Conservation (phyloP, 2,113 vertebrate genomes). For the Verasper variegatus region DNA sequence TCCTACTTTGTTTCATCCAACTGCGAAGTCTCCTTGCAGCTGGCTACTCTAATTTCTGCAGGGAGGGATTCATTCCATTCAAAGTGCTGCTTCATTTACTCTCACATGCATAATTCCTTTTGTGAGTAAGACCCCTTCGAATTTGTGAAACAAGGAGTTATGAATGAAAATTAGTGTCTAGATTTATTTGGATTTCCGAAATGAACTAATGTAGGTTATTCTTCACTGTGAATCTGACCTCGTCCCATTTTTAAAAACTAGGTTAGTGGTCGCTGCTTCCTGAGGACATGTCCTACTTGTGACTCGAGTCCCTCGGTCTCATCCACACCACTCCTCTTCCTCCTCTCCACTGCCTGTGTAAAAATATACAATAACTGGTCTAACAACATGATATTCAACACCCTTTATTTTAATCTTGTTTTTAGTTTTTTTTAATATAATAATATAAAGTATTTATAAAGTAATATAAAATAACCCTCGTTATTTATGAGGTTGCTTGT, state of each 20-base stretch:
- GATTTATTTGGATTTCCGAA: not conserved
- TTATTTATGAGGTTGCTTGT: too few species aligned
- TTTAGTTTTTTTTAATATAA: too few species aligned
- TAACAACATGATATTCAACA: not conserved
- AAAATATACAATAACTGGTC: conserved; percentile 3
- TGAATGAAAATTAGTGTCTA: not conserved
- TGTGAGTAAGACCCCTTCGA: too few species aligned
- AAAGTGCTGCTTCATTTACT: not conserved
- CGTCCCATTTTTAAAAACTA: conserved; percentile 1
- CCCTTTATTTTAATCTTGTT: too few species aligned
- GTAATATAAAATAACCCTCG: too few species aligned
- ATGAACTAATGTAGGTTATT: not conserved
- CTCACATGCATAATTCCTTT: not conserved
- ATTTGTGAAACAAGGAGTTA: not conserved
- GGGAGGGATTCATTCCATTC: not conserved
- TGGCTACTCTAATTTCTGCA: not conserved
- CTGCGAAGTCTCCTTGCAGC: not conserved
- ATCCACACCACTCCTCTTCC: conserved; percentile 14
- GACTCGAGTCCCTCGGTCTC: not conserved
- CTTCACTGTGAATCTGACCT: not conserved
- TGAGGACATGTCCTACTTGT: conserved; percentile 19
- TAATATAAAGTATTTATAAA: too few species aligned
- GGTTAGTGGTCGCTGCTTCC: conserved; percentile 1
- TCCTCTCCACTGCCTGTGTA: not conserved
- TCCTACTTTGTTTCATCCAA: not conserved